Base-by-base conservation (phyloP, 2,888 invertebrate species). In the Eulithis prunata region DNA sequence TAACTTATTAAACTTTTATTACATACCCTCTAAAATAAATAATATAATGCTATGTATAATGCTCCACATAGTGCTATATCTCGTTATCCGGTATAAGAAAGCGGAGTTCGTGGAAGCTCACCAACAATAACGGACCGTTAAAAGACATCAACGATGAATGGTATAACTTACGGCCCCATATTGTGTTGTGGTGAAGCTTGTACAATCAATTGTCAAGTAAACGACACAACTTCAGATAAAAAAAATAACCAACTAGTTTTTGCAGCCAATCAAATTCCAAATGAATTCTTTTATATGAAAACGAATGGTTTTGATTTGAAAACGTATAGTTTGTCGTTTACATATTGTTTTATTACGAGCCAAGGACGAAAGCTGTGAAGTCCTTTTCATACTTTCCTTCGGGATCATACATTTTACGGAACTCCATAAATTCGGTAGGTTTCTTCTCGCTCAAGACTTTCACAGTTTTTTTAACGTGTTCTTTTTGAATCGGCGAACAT, bases 331-430 rank as follows among this genome's bases (percentile, higher is more conserved):
- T 14, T 12, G 28, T 49, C 57, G 49, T 49, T 62, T 52, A 54
- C 52, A 47, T 12, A 56, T 28, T 45, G n/a, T n/a, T 14, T 11
- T n/a, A 12, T 45, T 46, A 57, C 14, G 7, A 43, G 8, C 69
- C 78, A 1, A 82, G 36, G 6, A 90, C 54, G 43, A 90, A 90
- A 0, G 80, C 84, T 0, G 84, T 74, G 61, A 90, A 90, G 2
- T 76, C 78, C 54, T 82, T 78, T 63, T 87, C 85, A 54, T 90
- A 77, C 69, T 87, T 81, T n/a, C 81, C 83, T 10, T 84, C 85
- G 0, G 91, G 90, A 45, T 91, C 91, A 53, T 80, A 91, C 69
- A 87, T 89, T 2, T 78, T 66, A 32, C 82, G 78, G 76, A 91
- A 88, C 28, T 80, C 77, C 1, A 64, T 66, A 56, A 89, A 86